Evolutionary conservation across 1,140 invertebrate genomes (phyloP).

Genomic region (Drosophila orena): DNA sequence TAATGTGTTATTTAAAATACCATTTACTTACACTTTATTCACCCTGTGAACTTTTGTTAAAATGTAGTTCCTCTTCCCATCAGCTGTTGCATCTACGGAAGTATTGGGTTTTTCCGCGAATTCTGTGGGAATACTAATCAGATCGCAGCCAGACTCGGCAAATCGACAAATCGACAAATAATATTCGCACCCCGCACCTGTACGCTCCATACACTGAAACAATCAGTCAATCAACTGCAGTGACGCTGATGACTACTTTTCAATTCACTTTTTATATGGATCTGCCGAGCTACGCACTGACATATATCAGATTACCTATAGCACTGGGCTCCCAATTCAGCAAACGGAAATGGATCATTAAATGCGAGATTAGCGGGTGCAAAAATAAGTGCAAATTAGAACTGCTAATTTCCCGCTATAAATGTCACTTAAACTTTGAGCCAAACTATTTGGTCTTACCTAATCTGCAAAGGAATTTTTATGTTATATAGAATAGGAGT

Average conservation of each 20-base stretch:
- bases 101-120: slow-evolving; percentile 24
- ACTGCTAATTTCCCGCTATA: slow-evolving; percentile 17
- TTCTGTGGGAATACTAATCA: slow-evolving; percentile 41
- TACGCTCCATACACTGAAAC: not conserved
- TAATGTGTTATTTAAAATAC: not conserved
- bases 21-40: not conserved
- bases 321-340: slow-evolving; percentile 19
- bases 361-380: slow-evolving; percentile 23
- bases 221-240: slow-evolving; percentile 36
- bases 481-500: no score
- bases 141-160: slow-evolving; percentile 11
- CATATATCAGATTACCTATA: slow-evolving; percentile 35
- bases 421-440: slow-evolving; percentile 26
- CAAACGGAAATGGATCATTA: slow-evolving; percentile 52
- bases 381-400: slow-evolving; percentile 9
- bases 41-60: slow-evolving; percentile 5
- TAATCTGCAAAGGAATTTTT: not conserved
- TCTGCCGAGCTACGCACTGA: slow-evolving; percentile 20
- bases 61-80: slow-evolving; percentile 6
- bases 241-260: slow-evolving; percentile 39
- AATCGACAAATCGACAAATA: slow-evolving; percentile 7
- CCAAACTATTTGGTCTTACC: not conserved
- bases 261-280: slow-evolving; percentile 23
- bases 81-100: slow-evolving; percentile 4
- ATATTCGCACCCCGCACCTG: not conserved